These are phyloP conservation scores for Halictus rubicundus DNA, from an alignment of 1,140 invertebrate species.

Conservation along the genomic window DNA sequence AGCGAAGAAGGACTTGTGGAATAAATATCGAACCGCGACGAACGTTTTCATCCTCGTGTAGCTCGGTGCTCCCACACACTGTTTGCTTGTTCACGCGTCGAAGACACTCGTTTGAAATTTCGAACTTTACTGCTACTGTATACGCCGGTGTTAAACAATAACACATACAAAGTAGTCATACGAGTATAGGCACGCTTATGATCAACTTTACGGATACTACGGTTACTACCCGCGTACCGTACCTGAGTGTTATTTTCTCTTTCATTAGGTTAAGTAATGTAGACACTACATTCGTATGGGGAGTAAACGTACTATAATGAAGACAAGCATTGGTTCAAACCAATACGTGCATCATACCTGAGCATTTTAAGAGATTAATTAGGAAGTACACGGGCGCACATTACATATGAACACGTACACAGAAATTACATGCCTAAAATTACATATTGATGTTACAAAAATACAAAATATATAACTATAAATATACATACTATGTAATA, in stretches of 20 bases:
- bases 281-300: not conserved
- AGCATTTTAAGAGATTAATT: not conserved
- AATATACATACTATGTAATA: constrained; percentile 41
- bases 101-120: not conserved
- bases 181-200: not conserved
- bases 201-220: not conserved
- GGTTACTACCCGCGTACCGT: constrained; percentile 3
- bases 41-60: not conserved
- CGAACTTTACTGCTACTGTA: not conserved
- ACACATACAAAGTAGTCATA: constrained; percentile 15
- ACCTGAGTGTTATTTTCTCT: constrained; percentile 4
- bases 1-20: not conserved
- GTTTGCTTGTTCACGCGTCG: constrained; percentile 21
- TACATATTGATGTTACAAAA: constrained; percentile 59
- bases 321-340: not conserved
- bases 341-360: not conserved
- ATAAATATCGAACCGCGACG: not conserved
- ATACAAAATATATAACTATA: constrained; percentile 33
- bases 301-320: not conserved
- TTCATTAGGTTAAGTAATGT: not conserved
- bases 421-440: constrained; percentile 54
- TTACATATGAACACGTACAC: constrained; percentile 34
- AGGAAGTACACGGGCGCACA: not conserved
- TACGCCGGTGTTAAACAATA: constrained; percentile 1
- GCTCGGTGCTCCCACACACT: constrained; percentile 40